Percentiles rank a stretch among this genome's conserved stretches.
phyloP scores from a whole-genome alignment of 2,113 vertebrate genomes.

The Platichthys stellatus region DNA sequence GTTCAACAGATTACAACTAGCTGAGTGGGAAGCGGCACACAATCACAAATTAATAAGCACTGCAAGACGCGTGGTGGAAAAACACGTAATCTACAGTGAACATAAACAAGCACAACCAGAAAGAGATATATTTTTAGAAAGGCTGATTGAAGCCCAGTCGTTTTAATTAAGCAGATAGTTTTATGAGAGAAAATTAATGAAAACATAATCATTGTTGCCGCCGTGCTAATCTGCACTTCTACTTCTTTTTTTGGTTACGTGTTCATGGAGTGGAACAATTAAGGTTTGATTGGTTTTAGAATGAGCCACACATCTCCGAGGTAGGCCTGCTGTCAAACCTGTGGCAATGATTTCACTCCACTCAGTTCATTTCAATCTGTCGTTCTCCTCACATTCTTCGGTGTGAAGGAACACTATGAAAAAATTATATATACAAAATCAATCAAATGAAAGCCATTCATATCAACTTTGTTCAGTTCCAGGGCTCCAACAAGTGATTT shows the following conservation, averaged over 20 bases:
- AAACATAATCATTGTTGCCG: slow-evolving; percentile 78
- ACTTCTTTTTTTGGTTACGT: slow-evolving; percentile 66
- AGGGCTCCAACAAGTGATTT: slow-evolving; percentile 36
- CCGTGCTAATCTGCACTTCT: slow-evolving; percentile 73
- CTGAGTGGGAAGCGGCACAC: slow-evolving; percentile 21
- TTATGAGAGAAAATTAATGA: slow-evolving; percentile 80
- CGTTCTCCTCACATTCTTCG: slow-evolving; percentile 57
- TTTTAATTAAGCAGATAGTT: slow-evolving; percentile 82
- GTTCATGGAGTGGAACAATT: slow-evolving; percentile 82
- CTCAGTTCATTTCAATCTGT: slow-evolving; percentile 76
- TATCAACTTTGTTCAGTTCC: slow-evolving; percentile 37
- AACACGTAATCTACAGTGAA: slow-evolving; percentile 8
- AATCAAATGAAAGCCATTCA: slow-evolving; percentile 23
- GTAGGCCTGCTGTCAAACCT: slow-evolving; percentile 77
- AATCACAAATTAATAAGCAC: slow-evolving; percentile 32
- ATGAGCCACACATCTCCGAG: slow-evolving; percentile 77
- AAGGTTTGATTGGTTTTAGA: slow-evolving; percentile 82
- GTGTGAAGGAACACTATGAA: slow-evolving; percentile 5
- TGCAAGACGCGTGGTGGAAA: background rate
- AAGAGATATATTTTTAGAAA: slow-evolving; percentile 7
- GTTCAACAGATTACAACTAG: slow-evolving; percentile 60
- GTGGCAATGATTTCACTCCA: slow-evolving; percentile 80
- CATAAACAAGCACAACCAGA: slow-evolving; percentile 14
- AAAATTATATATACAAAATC: slow-evolving; percentile 1
- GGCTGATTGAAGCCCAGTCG: slow-evolving; percentile 46